Percentiles rank a stretch among this genome's conserved stretches.
phyloP scores from a whole-genome alignment of 2,113 vertebrate genomes.

The Grammomys surdaster region DNA sequence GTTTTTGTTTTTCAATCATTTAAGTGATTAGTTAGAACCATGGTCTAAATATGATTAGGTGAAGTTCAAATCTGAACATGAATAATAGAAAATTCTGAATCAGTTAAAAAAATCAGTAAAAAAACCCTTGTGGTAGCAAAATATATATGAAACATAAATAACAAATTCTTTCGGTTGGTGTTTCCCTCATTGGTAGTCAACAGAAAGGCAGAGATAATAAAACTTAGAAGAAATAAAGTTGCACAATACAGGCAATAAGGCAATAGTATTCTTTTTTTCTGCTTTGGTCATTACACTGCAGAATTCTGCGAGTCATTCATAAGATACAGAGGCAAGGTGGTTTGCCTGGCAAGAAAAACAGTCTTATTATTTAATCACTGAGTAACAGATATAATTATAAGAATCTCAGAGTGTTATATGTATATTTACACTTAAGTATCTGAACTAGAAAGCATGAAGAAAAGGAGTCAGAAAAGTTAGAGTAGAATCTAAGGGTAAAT shows the following conservation, averaged over 20 bases:
- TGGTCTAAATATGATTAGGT: not conserved
- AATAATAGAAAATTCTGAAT: not conserved
- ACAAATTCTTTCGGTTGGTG: not conserved
- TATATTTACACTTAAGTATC: not conserved
- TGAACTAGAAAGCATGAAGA: not conserved
- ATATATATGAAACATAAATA: not conserved
- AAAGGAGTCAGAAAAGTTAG: not conserved
- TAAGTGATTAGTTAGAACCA: not conserved
- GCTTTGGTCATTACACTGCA: not conserved
- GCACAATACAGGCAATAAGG: not conserved
- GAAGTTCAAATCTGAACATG: conserved; percentile 10
- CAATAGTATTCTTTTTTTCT: not conserved
- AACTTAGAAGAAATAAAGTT: not conserved
- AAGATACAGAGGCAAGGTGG: not conserved
- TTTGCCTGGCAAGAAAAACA: not conserved
- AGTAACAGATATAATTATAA: not conserved
- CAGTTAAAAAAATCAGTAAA: not conserved
- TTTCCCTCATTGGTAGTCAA: not conserved
- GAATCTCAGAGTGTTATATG: not conserved
- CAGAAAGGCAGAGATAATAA: not conserved
- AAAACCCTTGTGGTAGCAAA: not conserved
- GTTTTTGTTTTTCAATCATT: not conserved
- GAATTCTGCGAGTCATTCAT: not conserved
- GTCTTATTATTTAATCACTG: not conserved
- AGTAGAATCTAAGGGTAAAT: not conserved